A percentile compares a stretch with the other conserved stretches of the same genome.
These are phyloP conservation scores for Monochamus alternatus DNA, from an alignment of 2,888 invertebrate genomes.

Conservation along the genomic window DNA sequence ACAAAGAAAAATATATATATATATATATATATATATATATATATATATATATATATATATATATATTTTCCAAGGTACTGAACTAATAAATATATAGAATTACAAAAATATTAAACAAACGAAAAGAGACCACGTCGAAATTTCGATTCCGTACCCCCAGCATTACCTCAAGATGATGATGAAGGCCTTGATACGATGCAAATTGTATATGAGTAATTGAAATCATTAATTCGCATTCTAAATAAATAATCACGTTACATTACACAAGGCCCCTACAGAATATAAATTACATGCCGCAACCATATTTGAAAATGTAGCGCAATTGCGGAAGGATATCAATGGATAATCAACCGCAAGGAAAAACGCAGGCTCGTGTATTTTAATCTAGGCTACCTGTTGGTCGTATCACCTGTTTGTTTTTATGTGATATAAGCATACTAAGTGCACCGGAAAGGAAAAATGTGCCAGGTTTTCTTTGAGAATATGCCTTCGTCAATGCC, in stretches of 20 bases:
- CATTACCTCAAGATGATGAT: not conserved
- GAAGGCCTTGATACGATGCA: conserved; percentile 3
- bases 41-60: too few species aligned
- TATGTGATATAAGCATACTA: too few species aligned
- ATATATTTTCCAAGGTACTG: too few species aligned
- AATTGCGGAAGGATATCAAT: not conserved
- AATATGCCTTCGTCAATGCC: too few species aligned
- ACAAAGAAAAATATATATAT: too few species aligned
- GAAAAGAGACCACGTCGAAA: not conserved
- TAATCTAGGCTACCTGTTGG: not conserved
- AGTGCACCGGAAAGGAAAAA: too few species aligned
- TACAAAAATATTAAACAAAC: too few species aligned
- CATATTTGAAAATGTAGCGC: conserved; percentile 20
- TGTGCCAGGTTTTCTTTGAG: too few species aligned
- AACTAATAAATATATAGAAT: too few species aligned
- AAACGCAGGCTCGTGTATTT: not conserved
- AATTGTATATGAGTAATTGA: conserved; percentile 3
- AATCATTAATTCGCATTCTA: conserved; percentile 12
- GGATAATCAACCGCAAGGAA: not conserved
- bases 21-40: too few species aligned
- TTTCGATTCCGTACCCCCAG: not conserved
- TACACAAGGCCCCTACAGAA: not conserved
- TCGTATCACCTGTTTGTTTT: too few species aligned
- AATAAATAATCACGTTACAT: conserved; percentile 5
- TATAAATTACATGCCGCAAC: not conserved